phyloP scores from a whole-genome alignment of 2,888 invertebrate species.

The Noctua fimbriata region DNA sequence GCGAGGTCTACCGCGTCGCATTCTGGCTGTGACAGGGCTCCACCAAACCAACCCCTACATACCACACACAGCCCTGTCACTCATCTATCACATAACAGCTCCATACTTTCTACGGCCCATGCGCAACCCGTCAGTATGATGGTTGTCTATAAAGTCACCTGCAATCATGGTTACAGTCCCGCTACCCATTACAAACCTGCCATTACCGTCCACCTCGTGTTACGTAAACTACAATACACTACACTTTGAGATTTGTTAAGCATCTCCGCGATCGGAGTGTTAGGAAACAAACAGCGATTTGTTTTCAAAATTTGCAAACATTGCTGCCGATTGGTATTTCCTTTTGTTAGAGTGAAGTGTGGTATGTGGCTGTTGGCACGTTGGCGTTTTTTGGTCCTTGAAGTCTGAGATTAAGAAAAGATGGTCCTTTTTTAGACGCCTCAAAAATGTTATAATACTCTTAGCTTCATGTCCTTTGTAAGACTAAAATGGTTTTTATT shows the following conservation, averaged over 20 bases:
- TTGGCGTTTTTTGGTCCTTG: conserved; percentile 26
- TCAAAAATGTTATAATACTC: background rate
- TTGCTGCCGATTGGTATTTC: conserved; percentile 52
- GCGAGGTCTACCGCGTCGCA: no score
- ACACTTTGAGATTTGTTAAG: conserved; percentile 69
- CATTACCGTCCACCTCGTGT: conserved; percentile 65
- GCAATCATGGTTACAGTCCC: conserved; percentile 64
- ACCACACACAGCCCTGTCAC: background rate
- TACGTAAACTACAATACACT: conserved; percentile 66
- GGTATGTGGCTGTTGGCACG: conserved; percentile 36
- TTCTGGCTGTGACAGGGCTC: no score
- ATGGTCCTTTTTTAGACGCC: background rate
- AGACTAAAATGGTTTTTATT: background rate
- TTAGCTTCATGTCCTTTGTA: background rate
- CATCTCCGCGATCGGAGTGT: conserved; percentile 60
- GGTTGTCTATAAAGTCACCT: conserved; percentile 34
- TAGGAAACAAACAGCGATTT: conserved; percentile 55
- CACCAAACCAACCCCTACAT: background rate
- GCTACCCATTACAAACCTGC: conserved; percentile 56
- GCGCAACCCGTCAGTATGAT: conserved; percentile 40
- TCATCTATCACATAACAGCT: conserved; percentile 22
- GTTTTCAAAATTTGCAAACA: conserved; percentile 61
- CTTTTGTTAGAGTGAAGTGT: conserved; percentile 48
- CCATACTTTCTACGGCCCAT: conserved; percentile 30
- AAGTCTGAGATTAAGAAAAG: background rate